Conservation (phyloP, 2,113 vertebrate genomes). For the Gobiocypris rarus region DNA sequence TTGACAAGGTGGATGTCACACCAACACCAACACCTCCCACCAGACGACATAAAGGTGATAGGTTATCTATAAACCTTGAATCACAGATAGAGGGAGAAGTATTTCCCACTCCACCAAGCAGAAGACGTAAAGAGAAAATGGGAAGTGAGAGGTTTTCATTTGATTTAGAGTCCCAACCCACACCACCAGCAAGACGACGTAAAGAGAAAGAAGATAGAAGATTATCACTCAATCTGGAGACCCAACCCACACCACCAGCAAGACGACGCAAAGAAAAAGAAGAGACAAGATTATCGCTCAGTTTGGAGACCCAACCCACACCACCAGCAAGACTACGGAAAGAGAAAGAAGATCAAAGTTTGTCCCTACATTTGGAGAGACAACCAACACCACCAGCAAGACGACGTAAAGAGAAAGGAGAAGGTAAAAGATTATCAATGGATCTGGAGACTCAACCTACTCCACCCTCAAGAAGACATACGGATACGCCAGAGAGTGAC, state of each 20-base stretch:
- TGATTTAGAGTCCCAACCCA: slow-evolving; percentile 25
- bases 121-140: slow-evolving; percentile 29
- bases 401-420: neutral
- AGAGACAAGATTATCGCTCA: neutral
- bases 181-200: slow-evolving; percentile 43
- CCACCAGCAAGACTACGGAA: slow-evolving; percentile 37
- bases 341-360: neutral
- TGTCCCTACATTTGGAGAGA: neutral
- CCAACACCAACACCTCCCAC: slow-evolving; percentile 42
- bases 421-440: neutral
- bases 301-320: slow-evolving; percentile 26
- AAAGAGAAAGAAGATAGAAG: slow-evolving; percentile 27
- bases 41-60: slow-evolving; percentile 24
- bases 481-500: slow-evolving; percentile 13
- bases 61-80: slow-evolving; percentile 5
- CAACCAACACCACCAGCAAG: slow-evolving; percentile 33
- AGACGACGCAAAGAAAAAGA: slow-evolving; percentile 21
- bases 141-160: slow-evolving; percentile 5
- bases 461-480: slow-evolving; percentile 23
- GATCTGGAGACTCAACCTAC: slow-evolving; percentile 4
- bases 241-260: slow-evolving; percentile 25
- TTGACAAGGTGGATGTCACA: neutral
- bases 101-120: slow-evolving; percentile 41
- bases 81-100: neutral
- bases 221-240: slow-evolving; percentile 20